Conservation (phyloP, 2,888 invertebrate genomes). For the Chaetogeoica ovagalla region DNA sequence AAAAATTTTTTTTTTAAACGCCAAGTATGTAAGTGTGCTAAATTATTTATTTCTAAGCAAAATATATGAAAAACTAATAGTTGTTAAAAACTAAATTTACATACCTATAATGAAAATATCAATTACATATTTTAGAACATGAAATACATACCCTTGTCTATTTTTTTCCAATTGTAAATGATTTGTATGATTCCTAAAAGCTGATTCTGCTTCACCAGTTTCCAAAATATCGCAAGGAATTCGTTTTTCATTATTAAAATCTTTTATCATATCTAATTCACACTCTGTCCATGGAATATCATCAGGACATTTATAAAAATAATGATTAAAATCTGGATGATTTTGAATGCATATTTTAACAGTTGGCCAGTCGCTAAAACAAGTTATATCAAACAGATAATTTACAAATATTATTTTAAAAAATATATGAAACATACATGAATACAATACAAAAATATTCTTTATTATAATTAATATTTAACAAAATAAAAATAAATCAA, state of each 20-base stretch:
- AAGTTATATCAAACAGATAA: not conserved
- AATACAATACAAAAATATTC: too few relatives aligned
- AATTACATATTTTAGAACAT: not conserved
- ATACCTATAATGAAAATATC: too few relatives aligned
- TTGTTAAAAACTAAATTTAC: too few relatives aligned
- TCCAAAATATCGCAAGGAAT: conserved; percentile 92
- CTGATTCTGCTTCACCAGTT: conserved; percentile 86
- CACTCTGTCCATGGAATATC: conserved; percentile 78
- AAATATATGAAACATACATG: too few relatives aligned
- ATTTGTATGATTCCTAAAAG: conserved; percentile 88
- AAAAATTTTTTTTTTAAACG: conserved; percentile 8
- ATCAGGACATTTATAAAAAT: conserved; percentile 84
- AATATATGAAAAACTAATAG: too few relatives aligned
- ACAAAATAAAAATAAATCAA: too few relatives aligned
- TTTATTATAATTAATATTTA: too few relatives aligned
- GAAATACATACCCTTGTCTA: conserved; percentile 79
- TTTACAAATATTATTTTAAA: conserved; percentile 9
- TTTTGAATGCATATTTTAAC: conserved; percentile 82
- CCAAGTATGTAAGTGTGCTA: not conserved
- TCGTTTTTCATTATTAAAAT: conserved; percentile 68
- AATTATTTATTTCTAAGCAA: too few relatives aligned
- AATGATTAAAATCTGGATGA: conserved; percentile 91
- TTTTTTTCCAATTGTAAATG: conserved; percentile 90
- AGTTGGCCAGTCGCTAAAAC: conserved; percentile 81
- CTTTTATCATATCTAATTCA: conserved; percentile 68